Conservation (phyloP, 1,140 invertebrate genomes). For the Sycophaga agraensis region DNA sequence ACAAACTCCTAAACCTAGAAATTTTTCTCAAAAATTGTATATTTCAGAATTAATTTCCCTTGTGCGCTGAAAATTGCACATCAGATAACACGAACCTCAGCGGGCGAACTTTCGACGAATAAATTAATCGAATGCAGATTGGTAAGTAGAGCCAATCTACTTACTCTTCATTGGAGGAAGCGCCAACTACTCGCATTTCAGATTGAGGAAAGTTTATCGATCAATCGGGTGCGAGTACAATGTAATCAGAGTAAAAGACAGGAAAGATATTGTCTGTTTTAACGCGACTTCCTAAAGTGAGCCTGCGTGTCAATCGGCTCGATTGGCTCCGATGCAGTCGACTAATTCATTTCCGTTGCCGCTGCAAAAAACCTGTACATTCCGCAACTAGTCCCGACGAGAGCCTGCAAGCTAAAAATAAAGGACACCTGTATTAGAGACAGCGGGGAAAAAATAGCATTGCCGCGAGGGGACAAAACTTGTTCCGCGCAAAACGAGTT, state of each 20-base stretch:
- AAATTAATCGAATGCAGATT: conserved; percentile 23
- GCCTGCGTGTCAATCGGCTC: too few relatives aligned
- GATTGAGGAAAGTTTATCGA: conserved; percentile 25
- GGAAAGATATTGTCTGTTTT: conserved; percentile 27
- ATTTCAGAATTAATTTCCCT: too few relatives aligned
- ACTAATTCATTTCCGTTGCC: too few relatives aligned
- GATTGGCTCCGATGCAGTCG: too few relatives aligned
- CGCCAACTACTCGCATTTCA: conserved; percentile 20
- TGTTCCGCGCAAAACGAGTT: conserved; percentile 21
- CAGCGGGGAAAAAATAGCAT: background rate
- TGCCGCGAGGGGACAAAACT: conserved; percentile 20
- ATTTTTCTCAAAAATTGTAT: too few relatives aligned
- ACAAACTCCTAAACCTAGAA: too few relatives aligned
- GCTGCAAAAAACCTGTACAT: too few relatives aligned
- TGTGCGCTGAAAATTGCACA: too few relatives aligned
- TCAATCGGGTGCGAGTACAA: conserved; percentile 20
- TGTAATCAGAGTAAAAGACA: conserved; percentile 26
- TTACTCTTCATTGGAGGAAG: conserved; percentile 12
- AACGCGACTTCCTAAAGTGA: conserved; percentile 15
- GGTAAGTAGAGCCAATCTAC: conserved; percentile 24
- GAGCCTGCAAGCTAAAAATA: background rate
- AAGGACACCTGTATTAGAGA: background rate
- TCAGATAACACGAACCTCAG: too few relatives aligned
- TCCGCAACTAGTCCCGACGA: background rate
- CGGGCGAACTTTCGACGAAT: background rate